phyloP scores from a whole-genome alignment of 2,888 invertebrate species.

The Sphaerophoria rueppellii region DNA sequence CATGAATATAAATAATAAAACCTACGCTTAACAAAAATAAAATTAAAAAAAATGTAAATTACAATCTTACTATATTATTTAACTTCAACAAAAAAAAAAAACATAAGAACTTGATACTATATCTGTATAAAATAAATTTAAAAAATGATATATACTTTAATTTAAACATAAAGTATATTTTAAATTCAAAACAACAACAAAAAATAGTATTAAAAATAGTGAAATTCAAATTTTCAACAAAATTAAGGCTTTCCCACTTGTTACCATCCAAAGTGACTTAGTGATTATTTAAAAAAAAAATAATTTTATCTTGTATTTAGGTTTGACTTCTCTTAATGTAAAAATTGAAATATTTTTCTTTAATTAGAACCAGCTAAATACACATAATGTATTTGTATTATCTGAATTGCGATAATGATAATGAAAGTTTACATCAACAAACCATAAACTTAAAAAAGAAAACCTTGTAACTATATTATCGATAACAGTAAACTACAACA shows the following conservation, averaged over 20 bases:
- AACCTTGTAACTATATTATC: constrained; percentile 72
- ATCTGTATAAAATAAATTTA: constrained; percentile 11
- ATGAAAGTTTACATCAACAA: constrained; percentile 67
- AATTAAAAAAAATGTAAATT: constrained; percentile 35
- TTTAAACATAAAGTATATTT: constrained; percentile 33
- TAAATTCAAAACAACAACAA: constrained; percentile 21
- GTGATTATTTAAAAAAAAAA: constrained; percentile 41
- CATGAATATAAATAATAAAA: constrained; percentile 44
- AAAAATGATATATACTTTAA: constrained; percentile 35
- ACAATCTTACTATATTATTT: constrained; percentile 54
- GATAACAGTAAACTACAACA: constrained; percentile 67
- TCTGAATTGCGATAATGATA: constrained; percentile 71
- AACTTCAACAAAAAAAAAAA: constrained; percentile 19
- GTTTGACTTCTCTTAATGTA: constrained; percentile 29
- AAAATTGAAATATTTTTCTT: constrained; percentile 18
- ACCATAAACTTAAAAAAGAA: constrained; percentile 62
- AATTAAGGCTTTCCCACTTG: constrained; percentile 59
- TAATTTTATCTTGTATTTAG: constrained; percentile 31
- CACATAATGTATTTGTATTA: constrained; percentile 53
- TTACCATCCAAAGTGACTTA: constrained; percentile 69
- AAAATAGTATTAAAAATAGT: constrained; percentile 50
- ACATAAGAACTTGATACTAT: constrained; percentile 50
- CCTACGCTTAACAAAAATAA: constrained; percentile 63
- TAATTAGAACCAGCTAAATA: constrained; percentile 22
- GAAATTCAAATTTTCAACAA: constrained; percentile 41